Evolutionary conservation across 2,113 vertebrate species (phyloP).

Genomic region (Poeciliopsis turrubarensis): DNA sequence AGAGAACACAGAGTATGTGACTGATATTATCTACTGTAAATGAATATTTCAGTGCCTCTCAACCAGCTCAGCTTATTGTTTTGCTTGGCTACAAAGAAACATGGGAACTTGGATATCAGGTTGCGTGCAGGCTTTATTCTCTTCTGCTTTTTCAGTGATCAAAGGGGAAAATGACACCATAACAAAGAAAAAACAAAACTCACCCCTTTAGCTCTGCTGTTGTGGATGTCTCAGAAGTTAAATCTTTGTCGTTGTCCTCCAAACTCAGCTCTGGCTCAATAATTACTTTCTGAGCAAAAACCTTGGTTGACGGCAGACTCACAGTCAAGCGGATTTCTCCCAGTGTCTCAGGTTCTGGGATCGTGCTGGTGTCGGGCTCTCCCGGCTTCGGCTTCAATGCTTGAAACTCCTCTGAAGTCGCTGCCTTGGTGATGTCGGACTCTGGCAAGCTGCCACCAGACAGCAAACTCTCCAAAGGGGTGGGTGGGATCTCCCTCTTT

Average conservation of each 20-base stretch:
- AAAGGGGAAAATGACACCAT: constrained; percentile 29
- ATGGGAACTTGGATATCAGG: constrained; percentile 68
- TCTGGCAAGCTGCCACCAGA: constrained; percentile 50
- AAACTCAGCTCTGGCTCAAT: constrained; percentile 42
- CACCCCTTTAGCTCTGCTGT: constrained; percentile 59
- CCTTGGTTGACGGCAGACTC: constrained; percentile 66
- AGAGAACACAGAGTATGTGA: not conserved
- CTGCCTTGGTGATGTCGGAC: constrained; percentile 26
- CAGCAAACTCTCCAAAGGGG: constrained; percentile 12
- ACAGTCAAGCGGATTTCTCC: constrained; percentile 54
- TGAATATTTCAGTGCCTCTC: constrained; percentile 66
- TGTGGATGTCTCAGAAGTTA: constrained; percentile 32
- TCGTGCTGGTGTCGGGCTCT: constrained; percentile 15
- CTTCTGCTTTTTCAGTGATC: constrained; percentile 25
- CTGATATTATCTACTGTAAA: constrained; percentile 14
- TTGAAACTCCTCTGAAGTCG: constrained; percentile 39
- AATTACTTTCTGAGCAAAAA: constrained; percentile 57
- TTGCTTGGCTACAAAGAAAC: constrained; percentile 51
- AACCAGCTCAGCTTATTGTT: constrained; percentile 53
- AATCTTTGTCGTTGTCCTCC: constrained; percentile 42
- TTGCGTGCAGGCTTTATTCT: constrained; percentile 51
- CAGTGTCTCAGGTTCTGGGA: constrained; percentile 17
- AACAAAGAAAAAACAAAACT: constrained; percentile 64
- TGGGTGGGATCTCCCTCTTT: not conserved
- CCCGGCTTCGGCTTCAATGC: constrained; percentile 17